These are phyloP conservation scores for Thecophora atra DNA, from an alignment of 2,888 invertebrate genomes.

Conservation along the genomic window DNA sequence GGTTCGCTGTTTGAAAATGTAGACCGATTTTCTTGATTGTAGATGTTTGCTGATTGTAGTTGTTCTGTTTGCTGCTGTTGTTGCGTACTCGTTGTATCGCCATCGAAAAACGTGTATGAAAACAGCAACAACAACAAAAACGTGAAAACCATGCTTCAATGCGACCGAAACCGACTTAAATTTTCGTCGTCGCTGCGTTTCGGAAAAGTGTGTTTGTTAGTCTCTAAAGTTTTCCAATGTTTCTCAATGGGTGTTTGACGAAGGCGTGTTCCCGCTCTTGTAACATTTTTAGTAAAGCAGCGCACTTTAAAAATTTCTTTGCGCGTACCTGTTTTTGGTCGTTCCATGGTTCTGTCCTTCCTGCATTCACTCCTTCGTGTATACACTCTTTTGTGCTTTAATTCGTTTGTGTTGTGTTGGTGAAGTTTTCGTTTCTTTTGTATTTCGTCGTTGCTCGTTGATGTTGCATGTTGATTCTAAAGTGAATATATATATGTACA, in stretches of 20 bases:
- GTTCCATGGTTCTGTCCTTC: not conserved
- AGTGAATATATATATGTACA: too few relatives aligned
- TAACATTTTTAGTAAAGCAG: too few relatives aligned
- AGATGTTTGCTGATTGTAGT: not conserved
- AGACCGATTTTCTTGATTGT: not conserved
- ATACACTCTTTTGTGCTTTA: too few relatives aligned
- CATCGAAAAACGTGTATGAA: not conserved
- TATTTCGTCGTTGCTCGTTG: not conserved
- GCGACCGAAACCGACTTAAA: not conserved
- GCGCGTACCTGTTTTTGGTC: too few relatives aligned
- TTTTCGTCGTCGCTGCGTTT: not conserved
- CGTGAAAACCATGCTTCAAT: not conserved
- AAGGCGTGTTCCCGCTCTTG: too few relatives aligned
- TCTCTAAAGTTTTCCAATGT: not conserved
- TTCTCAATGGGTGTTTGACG: not conserved
- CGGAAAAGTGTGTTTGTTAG: not conserved
- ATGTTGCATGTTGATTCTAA: too few relatives aligned
- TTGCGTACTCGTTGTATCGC: not conserved
- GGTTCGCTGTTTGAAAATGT: not conserved
- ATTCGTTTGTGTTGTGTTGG: too few relatives aligned
- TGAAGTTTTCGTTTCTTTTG: not conserved
- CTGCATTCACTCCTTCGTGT: too few relatives aligned
- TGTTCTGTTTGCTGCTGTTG: not conserved
- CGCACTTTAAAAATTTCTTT: too few relatives aligned
- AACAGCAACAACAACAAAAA: conserved; percentile 26